Base-by-base conservation (phyloP, 2,888 invertebrate genomes). In the Dicycla oo region DNA sequence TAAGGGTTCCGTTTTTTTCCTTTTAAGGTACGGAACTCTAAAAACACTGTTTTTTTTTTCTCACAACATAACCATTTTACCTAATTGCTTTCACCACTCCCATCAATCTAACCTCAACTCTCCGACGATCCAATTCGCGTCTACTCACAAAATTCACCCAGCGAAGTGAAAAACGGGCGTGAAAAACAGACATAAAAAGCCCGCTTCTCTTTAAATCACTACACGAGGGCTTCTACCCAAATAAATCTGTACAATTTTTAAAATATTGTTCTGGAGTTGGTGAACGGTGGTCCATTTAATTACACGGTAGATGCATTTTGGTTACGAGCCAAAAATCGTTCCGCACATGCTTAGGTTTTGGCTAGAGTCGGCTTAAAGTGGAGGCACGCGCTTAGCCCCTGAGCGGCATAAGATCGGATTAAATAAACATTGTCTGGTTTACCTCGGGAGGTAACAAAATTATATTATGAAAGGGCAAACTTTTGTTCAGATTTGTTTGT, bases 241-340 rank as follows among this genome's bases (percentile, higher is more conserved):
- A 82, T 80, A 73, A 83, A 82, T 83, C 75, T 72, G 71, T 73
- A 78, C 80, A 73, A 51, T 71, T 78, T 83, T 78, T 73, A 67
- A 84, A 85, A 86, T 85, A 84, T 78, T 80, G 74, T 64, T 69
- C 74, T 69, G 60, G 63, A 81, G 72, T 82, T 76, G 66, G 81
- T 84, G 82, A 84, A 79, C 77, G 69, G 78, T 82, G 80, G 84
- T 82, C 76, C 84, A 85, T 88, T 88, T 89, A 88, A 90, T 89
- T 89, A 89, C 86, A 88, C 85, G 87, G 78, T 83, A 77, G 74
- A 78, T 87, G 86, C 83, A 82, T 85, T 89, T 88, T 89, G 90
- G 90, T 84, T 67, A 68, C 3, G 72, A 82, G 89, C 89, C 89
- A 89, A 89, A 88, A 87, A 85, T 73, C 73, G 72, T 78, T 79